These are phyloP conservation scores for Poeciliopsis retropinna DNA, from an alignment of 2,113 vertebrate species.

Conservation along the genomic window DNA sequence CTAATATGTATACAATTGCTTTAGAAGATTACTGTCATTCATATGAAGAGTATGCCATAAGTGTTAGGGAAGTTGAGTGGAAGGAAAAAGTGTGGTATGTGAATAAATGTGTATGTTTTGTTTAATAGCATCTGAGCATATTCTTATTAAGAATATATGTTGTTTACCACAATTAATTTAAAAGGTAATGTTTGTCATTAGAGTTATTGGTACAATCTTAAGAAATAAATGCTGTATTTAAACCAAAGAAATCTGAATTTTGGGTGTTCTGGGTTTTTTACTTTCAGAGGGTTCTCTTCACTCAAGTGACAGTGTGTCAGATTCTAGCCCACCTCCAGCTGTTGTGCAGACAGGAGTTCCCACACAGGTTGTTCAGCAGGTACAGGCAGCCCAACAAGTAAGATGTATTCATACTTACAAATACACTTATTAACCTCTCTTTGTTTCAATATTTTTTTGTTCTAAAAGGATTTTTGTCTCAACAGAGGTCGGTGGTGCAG, in stretches of 20 bases:
- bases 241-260: too few species aligned
- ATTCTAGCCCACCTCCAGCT: constrained; percentile 86
- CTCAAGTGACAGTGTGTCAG: constrained; percentile 87
- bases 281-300: constrained; percentile 88
- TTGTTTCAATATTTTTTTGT: constrained; percentile 3
- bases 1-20: too few species aligned
- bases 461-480: constrained; percentile 30
- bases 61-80: too few species aligned
- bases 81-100: too few species aligned
- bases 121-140: neutral
- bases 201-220: too few species aligned
- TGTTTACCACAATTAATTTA: too few species aligned
- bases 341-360: constrained; percentile 89
- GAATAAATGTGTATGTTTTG: too few species aligned
- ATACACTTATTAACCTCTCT: neutral
- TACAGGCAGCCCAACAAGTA: constrained; percentile 90
- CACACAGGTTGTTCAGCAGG: constrained; percentile 92
- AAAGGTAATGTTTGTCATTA: too few species aligned
- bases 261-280: constrained; percentile 1
- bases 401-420: neutral
- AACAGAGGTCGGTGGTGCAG: constrained; percentile 90
- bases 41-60: too few species aligned
- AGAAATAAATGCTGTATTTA: too few species aligned
- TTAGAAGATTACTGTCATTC: too few species aligned
- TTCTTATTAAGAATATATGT: neutral